Evolutionary conservation across 2,113 vertebrate genomes (phyloP), one percentile per base, ranked within the genome.

Genomic region (Suncus etruscus): DNA sequence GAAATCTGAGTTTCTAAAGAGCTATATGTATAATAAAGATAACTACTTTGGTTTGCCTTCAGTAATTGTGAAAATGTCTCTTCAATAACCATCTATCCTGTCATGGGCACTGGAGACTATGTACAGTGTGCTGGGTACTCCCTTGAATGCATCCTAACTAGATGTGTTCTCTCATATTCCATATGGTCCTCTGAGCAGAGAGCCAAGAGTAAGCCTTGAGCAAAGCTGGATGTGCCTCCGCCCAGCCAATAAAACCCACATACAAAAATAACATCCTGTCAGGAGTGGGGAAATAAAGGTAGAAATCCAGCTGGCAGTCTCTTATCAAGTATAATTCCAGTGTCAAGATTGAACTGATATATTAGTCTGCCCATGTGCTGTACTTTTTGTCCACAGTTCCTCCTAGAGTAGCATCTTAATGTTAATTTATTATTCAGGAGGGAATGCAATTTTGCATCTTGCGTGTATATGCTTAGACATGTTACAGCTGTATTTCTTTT

Each of bases 361-460:
- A 15, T 72, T 32, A 92, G n/a, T 72, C 51, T 61, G 32, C 10
- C 22, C 4, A 5, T 9, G 10, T 22, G 16, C 20, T 25, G 27
- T 75, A 22, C 15, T 54, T 95, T 76, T 32, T 27, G 72, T 29
- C 85, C 58, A 32, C 58, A 69, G 45, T 45, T 93, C 11, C 51
- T 69, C 10, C 79, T 20, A 86, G 58, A 65, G 29, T 18, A 72
- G 9, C 4, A 80, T 45, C 22, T 50, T 81, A 70, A 66, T 82
- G 51, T 70, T 16, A 61, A 79, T 48, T 65, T 61, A 76, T 84
- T 24, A 8, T 73, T 50, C 81, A 58, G 32, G 50, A 95, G 83
- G 39, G 73, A 75, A 48, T 27, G 6, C 61, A 10, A 4, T 76
- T 88, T 95, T 90, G 18, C 7, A 95, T 25, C 76, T 80, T 88